Base-by-base conservation (phyloP, 2,113 vertebrate species). In the Cheilinus undulatus region DNA sequence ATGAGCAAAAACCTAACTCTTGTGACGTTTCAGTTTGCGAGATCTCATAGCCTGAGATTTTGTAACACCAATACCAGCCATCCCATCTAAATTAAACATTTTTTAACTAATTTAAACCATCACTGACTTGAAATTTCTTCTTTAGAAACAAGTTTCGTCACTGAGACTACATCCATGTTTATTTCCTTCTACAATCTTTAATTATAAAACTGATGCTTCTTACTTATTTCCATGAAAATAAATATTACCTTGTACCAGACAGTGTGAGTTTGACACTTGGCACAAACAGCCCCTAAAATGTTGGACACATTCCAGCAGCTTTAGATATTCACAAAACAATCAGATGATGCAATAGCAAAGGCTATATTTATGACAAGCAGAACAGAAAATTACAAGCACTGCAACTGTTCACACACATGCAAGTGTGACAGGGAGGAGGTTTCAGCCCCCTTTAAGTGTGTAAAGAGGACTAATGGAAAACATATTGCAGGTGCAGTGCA, bases 281-380 rank as follows among this genome's bases (percentile, higher is more conserved):
- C 59, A 22, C 4, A 22, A 27, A 42, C 13, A 11, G 9, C 7
- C 5, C 24, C 54, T 20, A 27, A 64, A 69, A 20, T 17, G 23
- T 28, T 45, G 23, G 52, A 53, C 59, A 68, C 67, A 58, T 76
- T 76, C 61, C 64, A 70, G 50, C 32, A 17, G 45, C n/a, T 80
- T 34, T 26, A 34, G 12, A 48, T 69, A 20, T 73, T 64, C 27
- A 49, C 38, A 42, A 22, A 53, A 42, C 36, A 67, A 20, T 36
- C 11, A n/a, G 17, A 40, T 51, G 43, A 54, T 52, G 59, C 52
- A 49, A 56, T 9, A 13, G 50, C 14, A 45, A 63, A 63, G 49
- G 52, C 50, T 66, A 17, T 74, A 69, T 67, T 86, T 82, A 84
- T 27, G 12, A 52, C 27, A 48, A 38, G 26, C 12, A 19, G 20